Evolutionary conservation across 2,113 vertebrate species (phyloP).

Genomic region (Plecturocebus donacophilus): DNA sequence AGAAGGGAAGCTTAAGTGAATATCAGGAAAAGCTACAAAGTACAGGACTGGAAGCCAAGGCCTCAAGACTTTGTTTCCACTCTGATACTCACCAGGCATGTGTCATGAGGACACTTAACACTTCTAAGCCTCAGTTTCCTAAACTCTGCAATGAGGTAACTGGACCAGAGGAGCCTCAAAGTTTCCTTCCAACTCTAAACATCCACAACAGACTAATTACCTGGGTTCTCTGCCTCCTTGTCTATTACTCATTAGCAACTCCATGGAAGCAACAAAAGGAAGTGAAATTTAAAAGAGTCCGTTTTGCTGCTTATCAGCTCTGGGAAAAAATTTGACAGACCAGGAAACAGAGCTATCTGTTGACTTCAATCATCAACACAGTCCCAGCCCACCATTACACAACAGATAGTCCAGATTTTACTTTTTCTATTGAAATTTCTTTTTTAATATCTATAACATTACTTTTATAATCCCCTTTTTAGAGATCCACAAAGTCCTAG

Average conservation of each 20-base stretch:
- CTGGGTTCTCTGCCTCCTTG: background rate
- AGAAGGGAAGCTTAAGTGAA: background rate
- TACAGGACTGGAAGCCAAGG: background rate
- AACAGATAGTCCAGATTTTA: background rate
- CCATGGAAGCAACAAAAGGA: conserved; percentile 50
- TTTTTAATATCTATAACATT: background rate
- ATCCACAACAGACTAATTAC: background rate
- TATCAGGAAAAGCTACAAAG: background rate
- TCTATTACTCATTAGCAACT: conserved; percentile 57
- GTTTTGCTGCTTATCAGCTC: conserved; percentile 36
- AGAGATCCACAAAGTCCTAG: background rate
- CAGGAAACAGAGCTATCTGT: conserved; percentile 17
- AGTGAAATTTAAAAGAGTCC: conserved; percentile 38
- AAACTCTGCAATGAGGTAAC: background rate
- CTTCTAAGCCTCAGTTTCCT: background rate
- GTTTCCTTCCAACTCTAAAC: background rate
- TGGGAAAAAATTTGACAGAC: conserved; percentile 48
- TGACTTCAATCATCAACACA: conserved; percentile 43
- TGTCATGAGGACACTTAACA: background rate
- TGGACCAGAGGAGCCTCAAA: background rate
- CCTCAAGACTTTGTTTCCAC: background rate
- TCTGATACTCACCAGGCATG: background rate
- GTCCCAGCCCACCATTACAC: background rate
- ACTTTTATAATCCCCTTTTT: conserved; percentile 38
- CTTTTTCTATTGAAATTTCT: conserved; percentile 11